phyloP scores from a whole-genome alignment of 2,113 vertebrate genomes.

The Actenoides lindsayi region DNA sequence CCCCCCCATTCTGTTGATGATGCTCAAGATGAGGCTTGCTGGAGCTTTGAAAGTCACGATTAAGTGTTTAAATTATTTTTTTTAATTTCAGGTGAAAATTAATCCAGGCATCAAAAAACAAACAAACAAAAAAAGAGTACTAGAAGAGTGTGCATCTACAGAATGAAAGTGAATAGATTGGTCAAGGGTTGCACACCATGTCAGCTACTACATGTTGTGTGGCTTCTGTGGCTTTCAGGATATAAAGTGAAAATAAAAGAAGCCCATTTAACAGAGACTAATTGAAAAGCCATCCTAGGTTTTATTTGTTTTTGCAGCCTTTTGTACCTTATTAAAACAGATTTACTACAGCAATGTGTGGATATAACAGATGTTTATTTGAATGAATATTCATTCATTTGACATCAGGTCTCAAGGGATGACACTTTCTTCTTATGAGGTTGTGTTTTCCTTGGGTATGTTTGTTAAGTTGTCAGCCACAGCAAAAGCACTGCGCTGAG shows the following conservation, averaged over 20 bases:
- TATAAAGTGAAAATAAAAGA: background rate
- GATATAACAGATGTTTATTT: slow-evolving; percentile 65
- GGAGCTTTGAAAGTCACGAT: slow-evolving; percentile 1
- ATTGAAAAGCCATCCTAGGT: slow-evolving; percentile 35
- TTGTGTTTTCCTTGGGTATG: slow-evolving; percentile 27
- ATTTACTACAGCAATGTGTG: slow-evolving; percentile 31
- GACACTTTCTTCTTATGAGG: slow-evolving; percentile 45
- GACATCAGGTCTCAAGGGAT: slow-evolving; percentile 39
- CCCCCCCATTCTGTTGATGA: background rate
- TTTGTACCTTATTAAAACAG: slow-evolving; percentile 44
- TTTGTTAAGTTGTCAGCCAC: slow-evolving; percentile 25
- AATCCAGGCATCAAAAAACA: background rate
- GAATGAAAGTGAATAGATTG: background rate
- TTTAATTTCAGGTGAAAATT: slow-evolving; percentile 21
- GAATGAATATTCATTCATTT: slow-evolving; percentile 65
- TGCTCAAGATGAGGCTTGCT: background rate
- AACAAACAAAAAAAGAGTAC: background rate
- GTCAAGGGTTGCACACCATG: background rate
- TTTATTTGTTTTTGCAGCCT: background rate
- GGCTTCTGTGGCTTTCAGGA: background rate
- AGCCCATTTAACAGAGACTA: slow-evolving; percentile 39
- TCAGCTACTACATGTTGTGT: background rate
- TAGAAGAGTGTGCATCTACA: background rate
- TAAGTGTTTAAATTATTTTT: background rate
- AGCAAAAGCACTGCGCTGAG: background rate